Conservation (phyloP, 64 coral and sea anemone species). For the Dendrophyllia cribrosa region DNA sequence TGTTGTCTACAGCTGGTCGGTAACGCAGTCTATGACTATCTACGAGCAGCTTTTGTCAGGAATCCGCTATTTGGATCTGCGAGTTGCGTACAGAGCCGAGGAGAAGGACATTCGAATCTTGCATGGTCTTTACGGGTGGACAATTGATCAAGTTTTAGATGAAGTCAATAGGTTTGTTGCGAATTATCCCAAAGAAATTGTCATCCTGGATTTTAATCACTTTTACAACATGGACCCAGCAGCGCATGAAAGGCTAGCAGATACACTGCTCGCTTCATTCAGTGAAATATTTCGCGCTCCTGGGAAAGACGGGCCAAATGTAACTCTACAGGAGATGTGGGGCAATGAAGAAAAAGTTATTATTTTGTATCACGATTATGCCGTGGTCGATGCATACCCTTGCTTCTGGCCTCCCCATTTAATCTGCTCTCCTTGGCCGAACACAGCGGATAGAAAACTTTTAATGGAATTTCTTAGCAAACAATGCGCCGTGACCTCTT, state of each 20-base stretch:
- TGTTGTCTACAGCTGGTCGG: conserved; percentile 81
- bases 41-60: conserved; percentile 88
- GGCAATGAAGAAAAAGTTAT: conserved; percentile 86
- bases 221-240: conserved; percentile 85
- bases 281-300: conserved; percentile 76
- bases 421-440: conserved; percentile 84
- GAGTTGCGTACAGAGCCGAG: conserved; percentile 78
- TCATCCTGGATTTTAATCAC: conserved; percentile 85
- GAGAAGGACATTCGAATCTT: conserved; percentile 86
- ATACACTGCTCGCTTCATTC: conserved; percentile 83
- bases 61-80: conserved; percentile 92
- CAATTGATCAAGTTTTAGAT: conserved; percentile 77
- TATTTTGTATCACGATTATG: conserved; percentile 82
- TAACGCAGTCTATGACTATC: conserved; percentile 87
- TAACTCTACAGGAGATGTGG: conserved; percentile 94
- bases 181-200: conserved; percentile 81
- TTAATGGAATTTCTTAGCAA: conserved; percentile 85
- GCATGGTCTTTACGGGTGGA: conserved; percentile 89
- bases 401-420: conserved; percentile 84
- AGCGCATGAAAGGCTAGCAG: conserved; percentile 83
- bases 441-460: conserved; percentile 83
- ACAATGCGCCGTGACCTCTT: conserved; percentile 57
- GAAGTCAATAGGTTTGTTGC: conserved; percentile 79
- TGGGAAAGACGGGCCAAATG: conserved; percentile 68
- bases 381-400: conserved; percentile 74